A percentile compares a stretch with the other conserved stretches of the same genome.
phyloP scores from a whole-genome alignment of 2,797 vertebrate genomes.

The Vultur gryphus region DNA sequence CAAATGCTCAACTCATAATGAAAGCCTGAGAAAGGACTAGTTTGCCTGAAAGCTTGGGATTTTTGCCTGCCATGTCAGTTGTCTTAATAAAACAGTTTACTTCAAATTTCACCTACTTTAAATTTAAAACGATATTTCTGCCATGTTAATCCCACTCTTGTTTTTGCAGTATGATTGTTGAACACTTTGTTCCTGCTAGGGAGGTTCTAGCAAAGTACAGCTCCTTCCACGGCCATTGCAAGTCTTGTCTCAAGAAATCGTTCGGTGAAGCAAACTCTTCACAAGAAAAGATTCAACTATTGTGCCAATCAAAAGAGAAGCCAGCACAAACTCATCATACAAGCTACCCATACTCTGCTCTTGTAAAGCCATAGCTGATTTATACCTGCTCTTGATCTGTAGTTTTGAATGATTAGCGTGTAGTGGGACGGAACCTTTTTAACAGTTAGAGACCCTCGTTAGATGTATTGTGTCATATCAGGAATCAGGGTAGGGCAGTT shows the following conservation, averaged over 20 bases:
- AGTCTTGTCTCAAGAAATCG: background rate
- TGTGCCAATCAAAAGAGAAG: background rate
- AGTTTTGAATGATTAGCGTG: background rate
- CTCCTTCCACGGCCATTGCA: background rate
- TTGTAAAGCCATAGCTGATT: background rate
- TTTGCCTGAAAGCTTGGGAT: background rate
- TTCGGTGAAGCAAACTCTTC: background rate
- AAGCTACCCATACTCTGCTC: background rate
- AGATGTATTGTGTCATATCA: background rate
- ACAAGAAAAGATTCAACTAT: background rate
- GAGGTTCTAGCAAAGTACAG: background rate
- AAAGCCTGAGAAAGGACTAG: background rate
- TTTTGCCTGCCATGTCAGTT: background rate
- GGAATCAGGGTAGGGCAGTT: background rate
- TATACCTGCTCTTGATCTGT: background rate
- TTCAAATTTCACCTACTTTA: background rate
- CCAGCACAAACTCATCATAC: fast-evolving
- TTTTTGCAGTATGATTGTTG: background rate
- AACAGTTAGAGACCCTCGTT: background rate
- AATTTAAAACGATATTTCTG: background rate
- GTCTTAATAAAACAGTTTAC: background rate
- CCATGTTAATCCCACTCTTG: background rate
- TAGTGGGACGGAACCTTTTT: background rate
- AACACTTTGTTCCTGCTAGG: background rate
- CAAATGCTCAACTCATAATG: background rate